A percentile compares a stretch with the other conserved stretches of the same genome.
Evolutionary conservation across 2,888 invertebrate species (phyloP).

Genomic region (Melanostoma scalare): DNA sequence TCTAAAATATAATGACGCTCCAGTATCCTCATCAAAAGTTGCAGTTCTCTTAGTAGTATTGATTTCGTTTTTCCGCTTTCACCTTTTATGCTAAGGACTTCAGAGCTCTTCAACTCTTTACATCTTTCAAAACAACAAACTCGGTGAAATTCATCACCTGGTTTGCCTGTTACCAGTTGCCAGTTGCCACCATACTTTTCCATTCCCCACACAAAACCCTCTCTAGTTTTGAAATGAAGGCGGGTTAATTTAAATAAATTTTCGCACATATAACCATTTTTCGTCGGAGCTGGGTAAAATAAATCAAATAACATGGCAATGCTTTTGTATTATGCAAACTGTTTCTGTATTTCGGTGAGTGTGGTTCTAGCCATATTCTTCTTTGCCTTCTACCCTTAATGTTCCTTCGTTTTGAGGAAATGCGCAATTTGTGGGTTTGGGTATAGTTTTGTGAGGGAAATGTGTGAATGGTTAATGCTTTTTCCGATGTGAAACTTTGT

Average conservation of each 20-base stretch:
- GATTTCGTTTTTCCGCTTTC: too few relatives aligned
- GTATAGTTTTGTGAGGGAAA: constrained; percentile 19
- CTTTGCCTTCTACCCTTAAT: not conserved
- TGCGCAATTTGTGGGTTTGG: constrained; percentile 49
- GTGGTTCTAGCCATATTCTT: constrained; percentile 19
- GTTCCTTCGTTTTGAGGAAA: constrained; percentile 45
- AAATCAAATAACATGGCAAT: constrained; percentile 67
- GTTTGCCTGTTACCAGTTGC: constrained; percentile 41
- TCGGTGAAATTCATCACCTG: constrained; percentile 11
- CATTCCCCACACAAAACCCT: not conserved
- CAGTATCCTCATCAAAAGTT: too few relatives aligned
- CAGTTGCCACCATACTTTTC: constrained; percentile 47
- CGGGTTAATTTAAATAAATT: constrained; percentile 66
- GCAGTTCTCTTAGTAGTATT: too few relatives aligned
- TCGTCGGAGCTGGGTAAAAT: constrained; percentile 6
- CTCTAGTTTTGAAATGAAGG: constrained; percentile 7
- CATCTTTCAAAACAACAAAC: too few relatives aligned
- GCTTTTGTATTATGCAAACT: constrained; percentile 55
- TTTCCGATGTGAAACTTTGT: constrained; percentile 30
- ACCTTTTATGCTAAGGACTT: too few relatives aligned
- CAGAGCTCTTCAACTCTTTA: too few relatives aligned
- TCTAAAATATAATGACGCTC: too few relatives aligned
- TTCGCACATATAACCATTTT: constrained; percentile 41
- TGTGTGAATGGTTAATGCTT: constrained; percentile 44
- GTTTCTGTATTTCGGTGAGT: constrained; percentile 25